Evolutionary conservation across 2,113 vertebrate species (phyloP).

Genomic region (Aptenodytes forsteri): DNA sequence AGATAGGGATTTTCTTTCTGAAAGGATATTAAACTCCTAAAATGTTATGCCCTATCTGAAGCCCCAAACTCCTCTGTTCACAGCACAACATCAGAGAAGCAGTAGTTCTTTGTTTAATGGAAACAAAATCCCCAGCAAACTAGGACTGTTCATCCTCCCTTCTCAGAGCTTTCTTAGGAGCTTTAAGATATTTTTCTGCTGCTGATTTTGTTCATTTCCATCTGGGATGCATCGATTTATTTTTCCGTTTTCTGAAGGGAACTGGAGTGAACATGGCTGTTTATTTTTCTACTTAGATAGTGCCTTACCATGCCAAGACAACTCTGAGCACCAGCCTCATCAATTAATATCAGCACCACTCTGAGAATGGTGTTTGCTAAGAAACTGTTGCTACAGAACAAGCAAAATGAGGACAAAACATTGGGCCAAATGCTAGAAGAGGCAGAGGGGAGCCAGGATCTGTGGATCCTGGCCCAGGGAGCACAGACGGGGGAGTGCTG

Average conservation of each 20-base stretch:
- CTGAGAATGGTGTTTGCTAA: constrained; percentile 72
- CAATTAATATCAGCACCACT: constrained; percentile 70
- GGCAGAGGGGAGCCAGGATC: constrained; percentile 53
- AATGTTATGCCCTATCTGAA: background rate
- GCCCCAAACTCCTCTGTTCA: background rate
- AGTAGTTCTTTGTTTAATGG: constrained; percentile 16
- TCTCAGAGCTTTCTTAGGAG: constrained; percentile 18
- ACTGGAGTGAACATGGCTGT: constrained; percentile 57
- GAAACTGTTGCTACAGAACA: constrained; percentile 73
- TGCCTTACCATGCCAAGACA: constrained; percentile 68
- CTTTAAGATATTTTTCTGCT: constrained; percentile 29
- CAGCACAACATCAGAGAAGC: background rate
- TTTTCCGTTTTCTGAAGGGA: constrained; percentile 49
- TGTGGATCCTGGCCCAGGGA: constrained; percentile 60
- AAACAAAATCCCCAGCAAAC: constrained; percentile 7
- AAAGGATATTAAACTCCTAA: constrained; percentile 15
- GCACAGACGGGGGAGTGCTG: constrained; percentile 45
- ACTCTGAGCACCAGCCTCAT: constrained; percentile 70
- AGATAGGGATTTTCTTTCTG: constrained; percentile 20
- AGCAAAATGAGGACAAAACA: constrained; percentile 71
- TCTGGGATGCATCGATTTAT: constrained; percentile 44
- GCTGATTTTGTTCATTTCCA: constrained; percentile 37
- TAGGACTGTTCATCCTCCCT: background rate
- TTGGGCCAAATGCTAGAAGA: constrained; percentile 64
- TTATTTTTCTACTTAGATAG: constrained; percentile 70